These are phyloP conservation scores for Artibeus lituratus DNA, from an alignment of 2,797 vertebrate species.

Conservation along the genomic window DNA sequence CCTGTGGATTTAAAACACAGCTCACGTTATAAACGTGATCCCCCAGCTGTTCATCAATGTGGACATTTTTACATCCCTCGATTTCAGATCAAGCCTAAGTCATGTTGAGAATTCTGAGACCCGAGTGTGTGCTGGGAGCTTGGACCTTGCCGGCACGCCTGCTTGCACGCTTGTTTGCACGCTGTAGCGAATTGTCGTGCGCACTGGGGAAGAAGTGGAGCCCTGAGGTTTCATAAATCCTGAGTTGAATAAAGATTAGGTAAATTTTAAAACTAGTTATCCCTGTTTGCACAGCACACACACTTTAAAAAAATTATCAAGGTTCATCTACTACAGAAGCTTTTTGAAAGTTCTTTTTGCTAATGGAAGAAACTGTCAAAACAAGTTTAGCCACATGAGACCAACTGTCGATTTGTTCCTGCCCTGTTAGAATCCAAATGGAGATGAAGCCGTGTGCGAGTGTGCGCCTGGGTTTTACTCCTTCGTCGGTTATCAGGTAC, in stretches of 20 bases:
- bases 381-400: neutral
- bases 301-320: slow-evolving; percentile 23
- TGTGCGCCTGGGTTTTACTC: neutral
- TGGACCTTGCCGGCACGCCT: neutral
- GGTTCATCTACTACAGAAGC: neutral
- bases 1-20: neutral
- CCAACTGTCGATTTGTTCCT: neutral
- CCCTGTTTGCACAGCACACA: neutral
- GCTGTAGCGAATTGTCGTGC: neutral
- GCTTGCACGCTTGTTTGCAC: neutral
- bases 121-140: neutral
- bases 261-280: neutral
- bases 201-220: neutral
- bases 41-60: neutral
- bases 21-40: neutral
- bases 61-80: neutral
- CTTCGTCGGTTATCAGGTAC: neutral
- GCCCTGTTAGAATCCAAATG: neutral
- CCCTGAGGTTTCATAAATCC: neutral
- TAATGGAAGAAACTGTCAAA: slow-evolving; percentile 29
- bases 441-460: neutral
- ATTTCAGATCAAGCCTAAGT: slow-evolving; percentile 14
- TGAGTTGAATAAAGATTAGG: neutral
- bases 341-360: neutral
- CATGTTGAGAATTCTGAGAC: neutral